A percentile compares a stretch with the other conserved stretches of the same genome.
These are phyloP conservation scores for Montipora efflorescens DNA, from an alignment of 64 coral and sea anemone genomes.

Conservation along the genomic window DNA sequence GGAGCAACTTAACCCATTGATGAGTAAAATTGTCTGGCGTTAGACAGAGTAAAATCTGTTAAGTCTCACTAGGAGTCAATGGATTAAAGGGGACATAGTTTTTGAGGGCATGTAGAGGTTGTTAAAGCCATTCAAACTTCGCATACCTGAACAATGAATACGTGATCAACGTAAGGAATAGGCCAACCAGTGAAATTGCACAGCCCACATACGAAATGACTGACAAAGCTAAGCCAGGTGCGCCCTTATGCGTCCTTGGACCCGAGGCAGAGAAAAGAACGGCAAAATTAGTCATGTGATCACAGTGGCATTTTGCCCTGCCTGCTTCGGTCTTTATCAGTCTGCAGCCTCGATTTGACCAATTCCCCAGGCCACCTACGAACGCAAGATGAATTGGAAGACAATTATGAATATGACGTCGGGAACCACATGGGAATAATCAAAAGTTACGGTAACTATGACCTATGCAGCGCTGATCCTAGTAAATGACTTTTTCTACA, in stretches of 20 bases:
- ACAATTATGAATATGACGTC: neutral
- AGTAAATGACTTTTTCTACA: no score
- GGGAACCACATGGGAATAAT: neutral
- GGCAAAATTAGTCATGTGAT: slow-evolving; percentile 96
- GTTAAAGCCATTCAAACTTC: no score
- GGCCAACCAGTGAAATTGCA: slow-evolving; percentile 77
- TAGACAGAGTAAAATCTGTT: no score
- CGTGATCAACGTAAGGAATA: slow-evolving; percentile 62
- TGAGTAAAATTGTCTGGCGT: no score
- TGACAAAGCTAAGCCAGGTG: slow-evolving; percentile 53
- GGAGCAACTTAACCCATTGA: no score
- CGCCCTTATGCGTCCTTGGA: neutral
- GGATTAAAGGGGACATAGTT: no score
- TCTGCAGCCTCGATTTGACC: slow-evolving; percentile 74
- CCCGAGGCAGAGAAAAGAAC: slow-evolving; percentile 80
- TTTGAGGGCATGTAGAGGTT: no score
- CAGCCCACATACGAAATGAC: slow-evolving; percentile 90
- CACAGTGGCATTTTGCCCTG: slow-evolving; percentile 63
- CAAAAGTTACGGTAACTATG: neutral
- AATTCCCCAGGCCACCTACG: slow-evolving; percentile 65
- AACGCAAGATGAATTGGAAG: neutral
- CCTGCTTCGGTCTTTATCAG: neutral
- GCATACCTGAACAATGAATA: slow-evolving; percentile 86
- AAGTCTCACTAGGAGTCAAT: no score
- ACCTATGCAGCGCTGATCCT: no score